Percentiles rank a stretch among this genome's conserved stretches.
phyloP scores from a whole-genome alignment of 2,113 vertebrate species.

The Apus apus region DNA sequence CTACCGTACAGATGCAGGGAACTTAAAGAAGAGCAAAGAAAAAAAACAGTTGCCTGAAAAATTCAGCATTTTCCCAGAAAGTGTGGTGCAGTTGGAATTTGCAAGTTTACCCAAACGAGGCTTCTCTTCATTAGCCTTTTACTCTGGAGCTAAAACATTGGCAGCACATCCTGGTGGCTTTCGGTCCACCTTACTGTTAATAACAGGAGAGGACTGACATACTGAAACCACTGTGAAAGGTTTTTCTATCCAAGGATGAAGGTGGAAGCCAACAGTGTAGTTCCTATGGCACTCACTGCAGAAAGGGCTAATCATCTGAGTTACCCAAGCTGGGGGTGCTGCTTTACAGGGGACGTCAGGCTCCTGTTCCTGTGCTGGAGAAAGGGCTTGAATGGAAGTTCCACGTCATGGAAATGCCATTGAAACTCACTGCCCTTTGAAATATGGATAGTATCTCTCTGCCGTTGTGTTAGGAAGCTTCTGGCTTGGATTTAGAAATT shows the following conservation, averaged over 20 bases:
- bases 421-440: not conserved
- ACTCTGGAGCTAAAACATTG: not conserved
- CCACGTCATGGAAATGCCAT: not conserved
- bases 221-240: not conserved
- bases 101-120: not conserved
- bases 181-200: not conserved
- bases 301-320: not conserved
- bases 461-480: not conserved
- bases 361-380: not conserved
- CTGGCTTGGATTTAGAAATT: not conserved
- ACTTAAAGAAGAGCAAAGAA: conserved; percentile 21
- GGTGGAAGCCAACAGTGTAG: not conserved
- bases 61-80: not conserved
- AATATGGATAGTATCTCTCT: not conserved
- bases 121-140: not conserved
- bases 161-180: not conserved
- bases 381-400: not conserved
- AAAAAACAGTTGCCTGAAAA: not conserved
- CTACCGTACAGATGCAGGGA: not conserved
- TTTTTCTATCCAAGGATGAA: not conserved
- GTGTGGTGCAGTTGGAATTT: not conserved
- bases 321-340: not conserved
- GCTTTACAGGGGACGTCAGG: not conserved
- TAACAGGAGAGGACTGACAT: not conserved
- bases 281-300: not conserved